Base-by-base conservation (phyloP, 2,888 invertebrate species). In the Sarcophaga subvicina region DNA sequence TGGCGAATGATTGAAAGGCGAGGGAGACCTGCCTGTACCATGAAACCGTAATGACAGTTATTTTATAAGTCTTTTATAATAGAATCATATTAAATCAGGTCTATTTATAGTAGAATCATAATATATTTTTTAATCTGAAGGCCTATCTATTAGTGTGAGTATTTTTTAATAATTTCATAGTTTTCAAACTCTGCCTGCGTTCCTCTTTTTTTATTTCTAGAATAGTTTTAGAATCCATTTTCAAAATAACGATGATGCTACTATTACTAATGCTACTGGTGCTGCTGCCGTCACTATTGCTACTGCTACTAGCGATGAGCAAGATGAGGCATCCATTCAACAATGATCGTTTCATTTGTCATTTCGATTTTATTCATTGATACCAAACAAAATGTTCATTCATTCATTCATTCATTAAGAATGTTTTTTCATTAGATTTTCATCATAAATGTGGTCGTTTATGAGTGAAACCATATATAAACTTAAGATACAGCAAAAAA, bases 311-410 rank as follows among this genome's bases (percentile, higher is more conserved):
- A 73, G 49, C 59, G 47, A 45, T 59, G 25, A 8, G 45, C n/a
- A 54, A 59, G 85, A 82, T 77, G 87, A 80, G 79, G 60, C 77
- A 80, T 64, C 70, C 77, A 27, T 80, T 85, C 71, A 12, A 54
- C 17, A 77, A 80, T 87, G 63, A 20, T 70, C n/a, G 70, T 77
- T 85, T 60, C 22, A 62, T 73, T 75, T 60, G 49, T 79, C 79
- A 79, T 79, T 54, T 54, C 4, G 17, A 54, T 54, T 54, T 54
- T 54, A 54, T 54, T 54, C 54, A 54, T 54, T 12, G 54, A 14
- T 54, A 14, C 5, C 4, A 54, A 49, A 66, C 64, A 62, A 77
- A 62, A 77, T 67, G 77, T 82, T 82, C 54, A 60, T 71, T 62
- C 25, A 54, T 78, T 62, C 25, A 14, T 54, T 54, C 17, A 14